phyloP scores from a whole-genome alignment of 1,140 invertebrate species.

The Globodera rostochiensis region DNA sequence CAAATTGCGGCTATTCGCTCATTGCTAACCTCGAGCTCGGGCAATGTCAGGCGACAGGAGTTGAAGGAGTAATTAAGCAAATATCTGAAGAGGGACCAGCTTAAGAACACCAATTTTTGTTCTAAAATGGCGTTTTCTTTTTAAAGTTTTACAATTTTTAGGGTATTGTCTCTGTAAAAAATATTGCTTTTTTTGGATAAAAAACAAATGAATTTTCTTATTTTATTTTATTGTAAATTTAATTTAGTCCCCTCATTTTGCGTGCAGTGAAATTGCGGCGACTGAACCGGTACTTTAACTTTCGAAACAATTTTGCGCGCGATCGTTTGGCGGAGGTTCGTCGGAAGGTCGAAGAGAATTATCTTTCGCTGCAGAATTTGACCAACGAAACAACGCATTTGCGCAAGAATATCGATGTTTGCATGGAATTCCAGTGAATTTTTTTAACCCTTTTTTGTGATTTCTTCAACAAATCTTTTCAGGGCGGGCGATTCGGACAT shows the following conservation, averaged over 20 bases:
- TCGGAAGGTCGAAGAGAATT: slow-evolving; percentile 35
- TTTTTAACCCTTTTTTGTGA: slow-evolving; percentile 4
- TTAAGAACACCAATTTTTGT: too few species aligned
- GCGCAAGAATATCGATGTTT: slow-evolving; percentile 38
- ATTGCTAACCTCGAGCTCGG: slow-evolving; percentile 8
- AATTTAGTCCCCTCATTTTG: neutral
- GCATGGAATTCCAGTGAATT: slow-evolving; percentile 39
- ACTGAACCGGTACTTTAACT: slow-evolving; percentile 37
- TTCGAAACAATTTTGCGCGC: slow-evolving; percentile 29
- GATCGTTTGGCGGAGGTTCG: slow-evolving; percentile 19
- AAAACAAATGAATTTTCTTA: slow-evolving; percentile 6
- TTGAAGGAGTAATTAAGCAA: neutral
- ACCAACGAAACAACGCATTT: slow-evolving; percentile 41
- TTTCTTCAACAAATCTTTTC: neutral
- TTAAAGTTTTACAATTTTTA: slow-evolving; percentile 9
- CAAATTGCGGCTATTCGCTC: slow-evolving; percentile 12
- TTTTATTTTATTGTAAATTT: slow-evolving; percentile 17
- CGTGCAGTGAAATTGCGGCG: slow-evolving; percentile 19
- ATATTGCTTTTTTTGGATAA: neutral
- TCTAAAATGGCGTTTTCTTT: too few species aligned
- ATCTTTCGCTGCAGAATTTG: slow-evolving; percentile 39
- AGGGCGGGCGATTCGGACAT: slow-evolving; percentile 35
- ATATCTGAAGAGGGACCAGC: too few species aligned
- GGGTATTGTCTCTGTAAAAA: slow-evolving; percentile 6
- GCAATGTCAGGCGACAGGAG: neutral